These are phyloP conservation scores for Andrena bicolor DNA, from an alignment of 2,888 invertebrate genomes.

Conservation along the genomic window DNA sequence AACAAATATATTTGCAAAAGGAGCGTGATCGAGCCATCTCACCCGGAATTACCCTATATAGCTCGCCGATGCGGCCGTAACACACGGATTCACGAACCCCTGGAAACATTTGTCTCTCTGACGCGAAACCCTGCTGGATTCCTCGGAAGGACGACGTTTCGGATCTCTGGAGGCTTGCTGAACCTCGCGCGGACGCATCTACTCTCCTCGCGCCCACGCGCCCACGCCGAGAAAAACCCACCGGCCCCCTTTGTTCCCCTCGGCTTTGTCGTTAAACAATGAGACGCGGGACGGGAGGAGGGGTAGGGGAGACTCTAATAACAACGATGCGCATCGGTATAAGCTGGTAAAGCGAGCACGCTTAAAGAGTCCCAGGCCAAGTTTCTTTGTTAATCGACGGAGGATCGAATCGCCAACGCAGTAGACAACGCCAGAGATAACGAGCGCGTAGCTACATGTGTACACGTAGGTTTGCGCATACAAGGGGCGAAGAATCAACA, in stretches of 20 bases:
- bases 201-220: conserved; percentile 74
- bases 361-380: not conserved
- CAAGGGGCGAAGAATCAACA: not conserved
- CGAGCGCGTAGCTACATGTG: not conserved
- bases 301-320: conserved; percentile 64
- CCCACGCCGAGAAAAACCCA: conserved; percentile 58
- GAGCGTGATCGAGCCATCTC: too few species aligned
- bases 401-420: conserved; percentile 26
- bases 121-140: conserved; percentile 10
- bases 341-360: conserved; percentile 39
- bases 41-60: too few species aligned
- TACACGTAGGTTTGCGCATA: too few species aligned
- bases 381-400: conserved; percentile 19
- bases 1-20: too few species aligned
- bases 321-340: conserved; percentile 53
- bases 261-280: conserved; percentile 73
- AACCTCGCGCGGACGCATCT: conserved; percentile 70
- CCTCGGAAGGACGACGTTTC: conserved; percentile 47
- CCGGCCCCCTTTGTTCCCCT: conserved; percentile 71
- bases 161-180: conserved; percentile 54
- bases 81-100: too few species aligned
- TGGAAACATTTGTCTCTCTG: too few species aligned
- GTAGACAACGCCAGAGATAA: not conserved
- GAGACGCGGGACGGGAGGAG: conserved; percentile 45
- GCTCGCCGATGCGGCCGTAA: too few species aligned